Percentiles rank a stretch among this genome's conserved stretches.
These are phyloP conservation scores for Drosophila elegans DNA, from an alignment of 1,140 invertebrate species.

Conservation along the genomic window DNA sequence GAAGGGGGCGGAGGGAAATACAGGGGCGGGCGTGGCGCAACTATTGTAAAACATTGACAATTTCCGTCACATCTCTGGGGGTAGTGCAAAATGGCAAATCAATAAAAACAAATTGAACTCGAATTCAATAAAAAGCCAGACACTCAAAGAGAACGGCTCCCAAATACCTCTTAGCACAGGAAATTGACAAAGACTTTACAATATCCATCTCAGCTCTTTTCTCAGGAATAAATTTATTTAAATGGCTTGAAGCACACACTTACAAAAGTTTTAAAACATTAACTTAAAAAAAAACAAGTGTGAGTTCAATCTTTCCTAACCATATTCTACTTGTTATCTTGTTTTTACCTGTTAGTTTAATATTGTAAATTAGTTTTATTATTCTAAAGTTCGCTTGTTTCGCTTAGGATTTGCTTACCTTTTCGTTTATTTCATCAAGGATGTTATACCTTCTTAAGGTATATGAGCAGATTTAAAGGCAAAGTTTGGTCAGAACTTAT, in stretches of 20 bases:
- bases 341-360: too few species aligned
- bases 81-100: slow-evolving; percentile 83
- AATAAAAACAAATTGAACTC: slow-evolving; percentile 84
- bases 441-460: too few species aligned
- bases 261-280: too few species aligned
- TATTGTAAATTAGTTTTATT: too few species aligned
- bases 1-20: neutral
- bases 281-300: too few species aligned
- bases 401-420: too few species aligned
- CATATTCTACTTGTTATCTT: too few species aligned
- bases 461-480: too few species aligned
- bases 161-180: slow-evolving; percentile 14
- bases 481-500: neutral
- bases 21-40: slow-evolving; percentile 39
- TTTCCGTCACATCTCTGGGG: slow-evolving; percentile 82
- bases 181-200: neutral
- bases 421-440: too few species aligned
- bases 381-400: too few species aligned
- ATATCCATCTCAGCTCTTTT: neutral
- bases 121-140: slow-evolving; percentile 80
- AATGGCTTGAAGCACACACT: too few species aligned
- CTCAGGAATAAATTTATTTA: neutral
- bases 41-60: slow-evolving; percentile 84
- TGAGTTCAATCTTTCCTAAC: too few species aligned
- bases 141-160: slow-evolving; percentile 11